phyloP scores from a whole-genome alignment of 1,140 invertebrate species.

The Drosophila cardini region DNA sequence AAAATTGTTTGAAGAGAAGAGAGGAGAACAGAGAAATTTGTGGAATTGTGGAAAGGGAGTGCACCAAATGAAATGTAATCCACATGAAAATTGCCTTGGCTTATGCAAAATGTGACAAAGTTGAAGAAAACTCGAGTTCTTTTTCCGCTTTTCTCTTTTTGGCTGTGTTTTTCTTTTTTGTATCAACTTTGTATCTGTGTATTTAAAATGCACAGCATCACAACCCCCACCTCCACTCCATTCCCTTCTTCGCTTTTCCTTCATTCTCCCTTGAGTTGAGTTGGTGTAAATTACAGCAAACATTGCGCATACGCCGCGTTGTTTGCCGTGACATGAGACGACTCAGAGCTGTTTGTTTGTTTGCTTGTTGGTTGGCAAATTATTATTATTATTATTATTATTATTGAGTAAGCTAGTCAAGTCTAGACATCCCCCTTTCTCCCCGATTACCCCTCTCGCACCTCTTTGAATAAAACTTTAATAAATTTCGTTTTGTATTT shows the following conservation, averaged over 20 bases:
- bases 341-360: conserved; percentile 35
- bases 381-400: conserved; percentile 45
- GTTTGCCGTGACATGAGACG: conserved; percentile 35
- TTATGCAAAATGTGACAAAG: conserved; percentile 71
- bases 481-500: conserved; percentile 70
- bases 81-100: conserved; percentile 71
- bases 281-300: conserved; percentile 72
- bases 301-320: conserved; percentile 67
- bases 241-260: not conserved
- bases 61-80: conserved; percentile 71
- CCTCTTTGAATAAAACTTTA: conserved; percentile 46
- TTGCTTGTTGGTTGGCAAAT: conserved; percentile 40
- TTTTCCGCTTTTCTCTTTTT: conserved; percentile 18
- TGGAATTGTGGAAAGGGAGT: not conserved
- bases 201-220: conserved; percentile 56
- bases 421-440: not conserved
- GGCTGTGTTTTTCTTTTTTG: not conserved
- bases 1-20: not conserved
- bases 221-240: conserved; percentile 8
- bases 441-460: not conserved
- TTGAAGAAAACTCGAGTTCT: conserved; percentile 54
- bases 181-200: conserved; percentile 9
- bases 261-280: not conserved
- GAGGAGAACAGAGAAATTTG: too few relatives aligned
- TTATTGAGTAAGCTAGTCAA: conserved; percentile 43